These are phyloP conservation scores for Sebastes jordani DNA, from an alignment of 2,797 vertebrate species.

Conservation along the genomic window DNA sequence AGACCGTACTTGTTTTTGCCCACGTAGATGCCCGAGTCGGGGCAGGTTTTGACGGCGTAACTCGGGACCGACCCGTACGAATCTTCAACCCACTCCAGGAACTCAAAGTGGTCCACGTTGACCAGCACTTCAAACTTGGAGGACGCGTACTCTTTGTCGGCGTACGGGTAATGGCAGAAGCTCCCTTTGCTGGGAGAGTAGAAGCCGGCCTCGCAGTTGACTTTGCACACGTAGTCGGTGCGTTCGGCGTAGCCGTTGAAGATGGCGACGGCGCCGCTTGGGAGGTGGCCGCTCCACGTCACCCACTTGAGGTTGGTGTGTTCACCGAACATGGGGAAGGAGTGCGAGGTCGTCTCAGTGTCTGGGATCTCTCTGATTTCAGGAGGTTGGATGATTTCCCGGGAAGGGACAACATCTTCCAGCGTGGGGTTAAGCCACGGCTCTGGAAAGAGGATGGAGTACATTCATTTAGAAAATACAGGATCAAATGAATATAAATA, in stretches of 20 bases:
- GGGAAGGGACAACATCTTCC: conserved; percentile 66
- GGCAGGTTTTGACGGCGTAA: conserved; percentile 73
- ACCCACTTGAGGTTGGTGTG: conserved; percentile 80
- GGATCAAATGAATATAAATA: neutral
- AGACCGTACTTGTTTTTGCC: conserved; percentile 84
- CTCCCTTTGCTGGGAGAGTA: conserved; percentile 70
- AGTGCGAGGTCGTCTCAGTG: neutral
- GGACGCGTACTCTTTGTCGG: conserved; percentile 68
- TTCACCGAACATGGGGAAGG: conserved; percentile 69
- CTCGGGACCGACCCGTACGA: conserved; percentile 76
- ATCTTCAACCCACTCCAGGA: conserved; percentile 77
- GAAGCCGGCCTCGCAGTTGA: conserved; percentile 82
- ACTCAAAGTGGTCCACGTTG: conserved; percentile 81
- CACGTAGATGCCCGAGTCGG: conserved; percentile 70
- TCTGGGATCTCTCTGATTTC: conserved; percentile 11
- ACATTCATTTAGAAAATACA: neutral
- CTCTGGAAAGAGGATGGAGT: conserved; percentile 28
- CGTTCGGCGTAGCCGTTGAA: conserved; percentile 79
- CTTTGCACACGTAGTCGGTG: conserved; percentile 82
- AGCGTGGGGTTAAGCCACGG: conserved; percentile 60
- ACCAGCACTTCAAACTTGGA: conserved; percentile 78
- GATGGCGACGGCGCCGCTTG: conserved; percentile 74
- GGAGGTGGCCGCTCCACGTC: conserved; percentile 72
- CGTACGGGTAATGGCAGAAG: conserved; percentile 80
- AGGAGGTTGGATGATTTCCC: conserved; percentile 23